Conservation (phyloP, 2,797 vertebrate species). For the Morelia viridis region DNA sequence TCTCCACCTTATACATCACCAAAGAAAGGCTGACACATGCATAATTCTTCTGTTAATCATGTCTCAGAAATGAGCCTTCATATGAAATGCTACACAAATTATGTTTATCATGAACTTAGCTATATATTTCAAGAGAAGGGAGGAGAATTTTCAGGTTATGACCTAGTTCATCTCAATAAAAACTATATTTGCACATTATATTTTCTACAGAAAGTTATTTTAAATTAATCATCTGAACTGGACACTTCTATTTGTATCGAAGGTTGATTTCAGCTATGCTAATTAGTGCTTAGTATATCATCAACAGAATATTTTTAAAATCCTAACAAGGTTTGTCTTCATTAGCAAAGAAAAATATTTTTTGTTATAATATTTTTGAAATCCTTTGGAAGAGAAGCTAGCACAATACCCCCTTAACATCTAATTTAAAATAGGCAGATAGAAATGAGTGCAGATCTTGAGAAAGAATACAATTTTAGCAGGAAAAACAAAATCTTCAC, state of each 20-base stretch:
- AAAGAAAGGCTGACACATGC: too few relatives aligned
- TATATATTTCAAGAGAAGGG: background rate
- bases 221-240: background rate
- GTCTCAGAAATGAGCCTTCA: background rate
- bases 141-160: background rate
- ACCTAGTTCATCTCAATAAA: background rate
- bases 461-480: background rate
- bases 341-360: background rate
- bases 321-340: slow-evolving; percentile 23
- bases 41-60: background rate
- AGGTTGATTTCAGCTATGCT: background rate
- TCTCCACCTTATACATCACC: background rate
- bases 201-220: background rate
- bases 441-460: slow-evolving; percentile 12
- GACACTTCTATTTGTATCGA: background rate
- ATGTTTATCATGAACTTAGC: background rate
- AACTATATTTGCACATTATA: background rate
- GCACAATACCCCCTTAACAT: slow-evolving; percentile 28
- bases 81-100: background rate
- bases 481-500: background rate
- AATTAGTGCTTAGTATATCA: slow-evolving; percentile 1
- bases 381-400: slow-evolving; percentile 49
- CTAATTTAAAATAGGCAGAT: slow-evolving; percentile 8
- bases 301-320: background rate
- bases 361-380: background rate